Evolutionary conservation across 2,797 vertebrate genomes (phyloP).

Genomic region (Lagodon rhomboides): DNA sequence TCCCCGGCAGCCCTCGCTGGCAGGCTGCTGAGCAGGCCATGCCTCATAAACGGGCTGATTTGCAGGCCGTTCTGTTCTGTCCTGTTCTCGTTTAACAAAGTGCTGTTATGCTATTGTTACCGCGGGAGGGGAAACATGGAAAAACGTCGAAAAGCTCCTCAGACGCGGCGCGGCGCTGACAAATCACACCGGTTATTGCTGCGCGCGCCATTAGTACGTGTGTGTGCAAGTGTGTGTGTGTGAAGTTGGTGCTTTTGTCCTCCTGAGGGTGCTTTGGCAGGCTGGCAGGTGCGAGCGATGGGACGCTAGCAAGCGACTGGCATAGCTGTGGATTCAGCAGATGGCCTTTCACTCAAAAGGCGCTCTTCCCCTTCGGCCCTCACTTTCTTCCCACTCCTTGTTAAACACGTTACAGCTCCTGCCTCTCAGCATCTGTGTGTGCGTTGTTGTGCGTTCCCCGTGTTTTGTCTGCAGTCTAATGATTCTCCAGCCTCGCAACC

Average conservation of each 20-base stretch:
- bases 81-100: constrained; percentile 80
- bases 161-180: constrained; percentile 72
- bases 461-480: constrained; percentile 67
- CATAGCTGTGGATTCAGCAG: constrained; percentile 74
- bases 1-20: constrained; percentile 54
- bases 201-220: constrained; percentile 60
- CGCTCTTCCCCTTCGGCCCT: constrained; percentile 52
- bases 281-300: constrained; percentile 76
- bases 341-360: constrained; percentile 81
- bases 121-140: constrained; percentile 75
- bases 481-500: constrained; percentile 54
- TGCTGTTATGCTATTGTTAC: constrained; percentile 80
- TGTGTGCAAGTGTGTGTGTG: constrained; percentile 38
- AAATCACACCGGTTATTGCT: constrained; percentile 80
- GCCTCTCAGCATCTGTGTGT: constrained; percentile 60
- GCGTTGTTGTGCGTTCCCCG: constrained; percentile 32
- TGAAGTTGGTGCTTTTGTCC: constrained; percentile 71
- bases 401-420: constrained; percentile 72
- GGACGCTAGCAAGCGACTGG: constrained; percentile 68
- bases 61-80: constrained; percentile 73
- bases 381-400: constrained; percentile 72
- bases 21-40: constrained; percentile 56
- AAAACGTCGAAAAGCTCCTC: constrained; percentile 76
- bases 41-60: constrained; percentile 81
- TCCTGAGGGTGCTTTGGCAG: constrained; percentile 75